Evolutionary conservation across 2,888 invertebrate species (phyloP).

Genomic region (Heliconius cydno): DNA sequence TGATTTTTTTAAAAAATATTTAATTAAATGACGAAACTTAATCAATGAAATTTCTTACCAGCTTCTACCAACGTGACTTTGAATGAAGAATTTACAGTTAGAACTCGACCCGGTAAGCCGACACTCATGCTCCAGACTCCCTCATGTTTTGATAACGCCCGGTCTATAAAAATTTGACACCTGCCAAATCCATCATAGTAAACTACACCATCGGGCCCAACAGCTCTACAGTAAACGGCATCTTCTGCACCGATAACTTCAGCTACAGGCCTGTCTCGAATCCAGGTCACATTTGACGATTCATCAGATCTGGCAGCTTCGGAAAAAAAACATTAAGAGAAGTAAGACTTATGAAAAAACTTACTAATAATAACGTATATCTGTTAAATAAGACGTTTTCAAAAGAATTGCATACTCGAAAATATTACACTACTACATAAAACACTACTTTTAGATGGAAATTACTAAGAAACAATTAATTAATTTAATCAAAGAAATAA

Average conservation of each 20-base stretch:
- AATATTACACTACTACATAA: too few relatives aligned
- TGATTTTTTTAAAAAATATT: too few relatives aligned
- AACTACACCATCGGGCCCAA: constrained; percentile 51
- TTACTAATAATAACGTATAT: too few relatives aligned
- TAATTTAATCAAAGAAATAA: not conserved
- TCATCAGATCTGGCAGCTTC: constrained; percentile 18
- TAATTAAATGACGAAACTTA: not conserved
- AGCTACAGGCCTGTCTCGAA: constrained; percentile 54
- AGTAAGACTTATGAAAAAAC: too few relatives aligned
- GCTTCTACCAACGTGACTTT: constrained; percentile 54
- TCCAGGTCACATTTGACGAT: constrained; percentile 44
- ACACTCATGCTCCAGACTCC: constrained; percentile 65
- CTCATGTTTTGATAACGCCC: constrained; percentile 56
- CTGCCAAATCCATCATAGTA: constrained; percentile 66
- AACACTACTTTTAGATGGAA: not conserved
- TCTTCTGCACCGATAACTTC: constrained; percentile 61
- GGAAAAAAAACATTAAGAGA: not conserved
- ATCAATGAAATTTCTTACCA: constrained; percentile 52
- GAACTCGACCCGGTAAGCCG: constrained; percentile 58
- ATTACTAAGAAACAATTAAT: not conserved
- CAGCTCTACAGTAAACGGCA: constrained; percentile 65
- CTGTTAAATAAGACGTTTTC: not conserved
- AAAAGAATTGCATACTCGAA: not conserved
- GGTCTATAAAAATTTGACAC: constrained; percentile 60
- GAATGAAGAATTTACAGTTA: constrained; percentile 54